Percentiles rank a stretch among this genome's conserved stretches.
Evolutionary conservation across 2,797 vertebrate species (phyloP).

Genomic region (Miichthys miiuy): DNA sequence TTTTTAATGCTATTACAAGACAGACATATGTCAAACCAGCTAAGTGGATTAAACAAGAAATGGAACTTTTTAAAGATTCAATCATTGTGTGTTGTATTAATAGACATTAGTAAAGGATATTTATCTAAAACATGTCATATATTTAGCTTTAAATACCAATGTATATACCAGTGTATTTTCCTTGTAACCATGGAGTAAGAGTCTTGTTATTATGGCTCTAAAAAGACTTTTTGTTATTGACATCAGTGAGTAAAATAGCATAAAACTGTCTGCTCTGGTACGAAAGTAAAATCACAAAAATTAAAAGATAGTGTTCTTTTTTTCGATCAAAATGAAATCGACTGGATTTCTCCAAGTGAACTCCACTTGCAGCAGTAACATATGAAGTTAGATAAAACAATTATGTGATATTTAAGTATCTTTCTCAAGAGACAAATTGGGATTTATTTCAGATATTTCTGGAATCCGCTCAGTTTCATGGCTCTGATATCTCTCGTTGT

Average conservation of each 20-base stretch:
- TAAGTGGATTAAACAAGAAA: neutral
- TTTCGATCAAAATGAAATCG: neutral
- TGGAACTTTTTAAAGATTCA: neutral
- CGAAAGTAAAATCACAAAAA: neutral
- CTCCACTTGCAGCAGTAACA: neutral
- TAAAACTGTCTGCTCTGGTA: neutral
- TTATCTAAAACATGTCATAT: neutral
- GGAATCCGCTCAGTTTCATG: neutral
- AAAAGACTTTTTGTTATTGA: neutral
- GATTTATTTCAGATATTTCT: neutral
- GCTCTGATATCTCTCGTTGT: constrained; percentile 10
- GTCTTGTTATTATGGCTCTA: neutral
- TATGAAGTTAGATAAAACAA: too few species aligned
- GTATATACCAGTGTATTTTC: neutral
- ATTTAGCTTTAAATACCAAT: neutral
- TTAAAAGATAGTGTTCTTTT: neutral
- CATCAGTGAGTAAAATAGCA: neutral
- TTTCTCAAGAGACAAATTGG: too few species aligned
- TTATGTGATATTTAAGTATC: too few species aligned
- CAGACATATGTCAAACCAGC: neutral
- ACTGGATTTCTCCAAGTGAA: neutral
- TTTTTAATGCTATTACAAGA: neutral
- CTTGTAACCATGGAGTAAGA: neutral
- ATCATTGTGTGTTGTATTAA: neutral
- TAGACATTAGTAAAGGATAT: neutral